Evolutionary conservation across 2,888 invertebrate species (phyloP).

Genomic region (Odontomyia ornata): DNA sequence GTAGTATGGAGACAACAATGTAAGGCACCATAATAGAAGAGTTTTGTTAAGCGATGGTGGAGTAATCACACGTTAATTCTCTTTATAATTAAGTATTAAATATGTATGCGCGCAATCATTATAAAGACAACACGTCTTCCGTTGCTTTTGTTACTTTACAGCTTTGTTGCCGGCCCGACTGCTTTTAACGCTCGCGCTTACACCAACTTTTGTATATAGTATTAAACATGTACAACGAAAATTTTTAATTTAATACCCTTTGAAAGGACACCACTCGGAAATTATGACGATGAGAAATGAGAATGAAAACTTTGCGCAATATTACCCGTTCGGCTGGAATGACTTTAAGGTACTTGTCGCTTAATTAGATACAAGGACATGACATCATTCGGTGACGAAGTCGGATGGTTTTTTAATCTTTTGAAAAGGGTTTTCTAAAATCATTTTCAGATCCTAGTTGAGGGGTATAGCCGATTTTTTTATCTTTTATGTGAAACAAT

Average conservation of each 20-base stretch:
- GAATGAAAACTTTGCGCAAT: not conserved
- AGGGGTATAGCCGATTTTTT: too few species aligned
- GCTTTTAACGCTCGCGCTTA: not conserved
- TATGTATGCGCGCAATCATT: slow-evolving; percentile 52
- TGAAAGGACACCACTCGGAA: slow-evolving; percentile 18
- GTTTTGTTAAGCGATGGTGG: slow-evolving; percentile 49
- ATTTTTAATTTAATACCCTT: slow-evolving; percentile 45
- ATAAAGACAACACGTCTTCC: slow-evolving; percentile 50
- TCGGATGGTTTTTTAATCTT: not conserved
- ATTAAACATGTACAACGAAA: slow-evolving; percentile 44
- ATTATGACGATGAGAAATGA: not conserved
- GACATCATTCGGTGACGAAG: not conserved
- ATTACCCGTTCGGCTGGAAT: not conserved
- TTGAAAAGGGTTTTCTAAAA: too few species aligned
- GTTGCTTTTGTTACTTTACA: slow-evolving; percentile 30
- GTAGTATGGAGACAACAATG: slow-evolving; percentile 46
- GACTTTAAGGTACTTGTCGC: not conserved
- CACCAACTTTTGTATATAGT: slow-evolving; percentile 31
- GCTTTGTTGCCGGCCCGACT: not conserved
- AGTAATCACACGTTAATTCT: slow-evolving; percentile 52
- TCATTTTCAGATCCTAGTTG: too few species aligned
- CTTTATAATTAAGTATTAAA: slow-evolving; percentile 52
- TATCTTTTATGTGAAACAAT: too few species aligned
- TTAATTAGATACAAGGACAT: not conserved
- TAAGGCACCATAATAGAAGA: slow-evolving; percentile 49